Base-by-base conservation (phyloP, 2,888 invertebrate genomes). In the Macrosoma leucophasiata region DNA sequence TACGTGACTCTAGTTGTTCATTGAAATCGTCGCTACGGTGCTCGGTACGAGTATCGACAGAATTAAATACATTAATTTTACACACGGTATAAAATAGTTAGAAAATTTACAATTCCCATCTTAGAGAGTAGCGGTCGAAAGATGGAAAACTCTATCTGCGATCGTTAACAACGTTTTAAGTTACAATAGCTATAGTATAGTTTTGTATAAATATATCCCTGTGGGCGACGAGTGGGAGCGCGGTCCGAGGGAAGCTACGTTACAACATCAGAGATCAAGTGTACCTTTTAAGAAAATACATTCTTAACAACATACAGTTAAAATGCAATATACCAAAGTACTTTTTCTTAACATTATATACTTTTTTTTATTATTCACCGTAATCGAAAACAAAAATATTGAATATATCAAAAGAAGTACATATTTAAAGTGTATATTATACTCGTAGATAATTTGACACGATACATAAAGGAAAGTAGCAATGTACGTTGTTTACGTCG, bases 61-160 rank as follows among this genome's bases (percentile, higher is more conserved):
- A 59, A 57, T 57, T 66, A 62, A 71, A 70, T 73, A 71, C 73
- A 65, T 70, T 64, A 58, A 72, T 69, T 70, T 72, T 73, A 77
- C 76, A 74, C 73, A 66, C 69, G 68, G 79, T 81, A 82, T 69
- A 81, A 82, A 82, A 82, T 74, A 81, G 77, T 70, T 81, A 79
- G 79, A 82, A 81, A 82, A 82, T 79, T 72, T 79, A 82, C 81
- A 81, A 70, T 76, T 65, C 68, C 75, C 73, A 67, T 67, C 66
- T 68, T 58, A 63, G 55, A 62, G 64, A 66, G 63, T 59, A 60
- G 65, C 62, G 58, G 67, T 57, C 51, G 60, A 58, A 54, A 58
- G 62, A 60, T 58, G 63, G 58, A 52, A 41, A 39, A 49, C 42
- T 49, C 46, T 49, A 51, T 41, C 35, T 48, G 55, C 52, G 48